These are phyloP conservation scores for Pogoniulus pusillus DNA, from an alignment of 2,797 vertebrate genomes.

Conservation along the genomic window DNA sequence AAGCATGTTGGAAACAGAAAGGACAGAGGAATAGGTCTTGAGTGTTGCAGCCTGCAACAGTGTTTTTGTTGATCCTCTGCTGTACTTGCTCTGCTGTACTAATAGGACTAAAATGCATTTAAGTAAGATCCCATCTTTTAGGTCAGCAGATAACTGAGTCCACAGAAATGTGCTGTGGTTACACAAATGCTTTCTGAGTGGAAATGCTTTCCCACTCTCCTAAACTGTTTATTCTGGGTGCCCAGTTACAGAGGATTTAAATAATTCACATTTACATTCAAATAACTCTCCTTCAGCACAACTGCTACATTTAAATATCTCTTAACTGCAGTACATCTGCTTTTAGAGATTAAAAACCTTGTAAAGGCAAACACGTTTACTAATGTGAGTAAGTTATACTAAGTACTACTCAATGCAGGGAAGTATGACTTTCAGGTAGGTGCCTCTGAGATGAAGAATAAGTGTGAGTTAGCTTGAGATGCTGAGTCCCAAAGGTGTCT, in stretches of 20 bases:
- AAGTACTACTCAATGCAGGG: background rate
- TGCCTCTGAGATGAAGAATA: background rate
- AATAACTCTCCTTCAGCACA: background rate
- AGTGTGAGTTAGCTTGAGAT: background rate
- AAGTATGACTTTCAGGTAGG: background rate
- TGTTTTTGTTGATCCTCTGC: background rate
- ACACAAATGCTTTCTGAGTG: background rate
- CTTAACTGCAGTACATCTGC: background rate
- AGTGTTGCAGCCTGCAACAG: background rate
- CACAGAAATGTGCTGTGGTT: background rate
- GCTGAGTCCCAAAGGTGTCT: background rate
- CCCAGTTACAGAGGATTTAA: background rate
- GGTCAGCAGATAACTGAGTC: background rate
- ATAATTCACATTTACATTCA: background rate
- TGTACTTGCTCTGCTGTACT: background rate
- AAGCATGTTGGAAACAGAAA: rapidly evolving
- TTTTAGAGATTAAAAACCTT: background rate
- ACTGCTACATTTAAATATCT: background rate
- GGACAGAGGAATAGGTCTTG: background rate
- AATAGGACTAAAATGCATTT: background rate
- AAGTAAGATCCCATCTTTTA: background rate
- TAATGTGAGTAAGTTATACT: background rate
- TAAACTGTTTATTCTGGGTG: background rate
- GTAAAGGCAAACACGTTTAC: background rate
- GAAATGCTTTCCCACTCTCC: background rate